These are phyloP conservation scores for Zygogramma bicolorata DNA, from an alignment of 2,888 invertebrate genomes.

Conservation along the genomic window DNA sequence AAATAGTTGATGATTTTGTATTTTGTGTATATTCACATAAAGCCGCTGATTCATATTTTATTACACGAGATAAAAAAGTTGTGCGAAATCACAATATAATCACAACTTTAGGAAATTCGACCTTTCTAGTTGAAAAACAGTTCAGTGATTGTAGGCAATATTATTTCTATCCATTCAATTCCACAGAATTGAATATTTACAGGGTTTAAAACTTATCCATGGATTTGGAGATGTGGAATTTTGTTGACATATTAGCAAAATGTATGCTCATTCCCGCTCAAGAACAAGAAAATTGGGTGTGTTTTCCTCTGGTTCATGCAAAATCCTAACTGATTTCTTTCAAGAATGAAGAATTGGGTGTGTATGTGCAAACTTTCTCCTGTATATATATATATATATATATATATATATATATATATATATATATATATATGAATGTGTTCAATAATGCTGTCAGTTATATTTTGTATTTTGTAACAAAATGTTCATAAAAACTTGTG, in stretches of 20 bases:
- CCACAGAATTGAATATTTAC: not conserved
- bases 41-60: not conserved
- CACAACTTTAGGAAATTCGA: not conserved
- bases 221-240: not conserved
- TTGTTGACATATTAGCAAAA: not conserved
- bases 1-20: not conserved
- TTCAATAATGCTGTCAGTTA: no score
- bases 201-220: not conserved
- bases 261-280: not conserved
- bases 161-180: not conserved
- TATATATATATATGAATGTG: no score
- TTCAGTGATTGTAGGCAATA: not conserved
- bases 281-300: not conserved
- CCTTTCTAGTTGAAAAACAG: not conserved
- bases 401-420: no score
- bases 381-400: no score
- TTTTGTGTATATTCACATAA: not conserved
- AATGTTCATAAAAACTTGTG: no score
- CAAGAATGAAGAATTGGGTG: no score
- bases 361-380: no score
- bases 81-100: not conserved
- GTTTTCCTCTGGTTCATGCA: not conserved
- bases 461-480: no score
- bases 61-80: not conserved
- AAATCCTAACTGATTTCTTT: no score